phyloP scores from a whole-genome alignment of 1,140 invertebrate genomes.

The Calephelis nemesis region DNA sequence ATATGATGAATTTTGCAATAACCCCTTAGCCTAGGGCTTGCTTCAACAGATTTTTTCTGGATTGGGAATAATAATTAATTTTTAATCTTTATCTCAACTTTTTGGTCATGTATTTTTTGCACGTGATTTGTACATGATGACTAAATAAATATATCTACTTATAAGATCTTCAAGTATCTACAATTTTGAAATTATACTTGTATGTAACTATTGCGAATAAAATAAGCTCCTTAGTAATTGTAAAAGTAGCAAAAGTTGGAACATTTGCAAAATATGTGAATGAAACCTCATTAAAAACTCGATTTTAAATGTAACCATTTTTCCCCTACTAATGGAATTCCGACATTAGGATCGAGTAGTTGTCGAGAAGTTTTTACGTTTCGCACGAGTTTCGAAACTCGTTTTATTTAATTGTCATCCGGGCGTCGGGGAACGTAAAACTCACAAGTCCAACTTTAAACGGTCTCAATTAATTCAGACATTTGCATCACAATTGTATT shows the following conservation, averaged over 20 bases:
- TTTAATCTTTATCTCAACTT: too few relatives aligned
- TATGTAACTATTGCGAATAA: too few relatives aligned
- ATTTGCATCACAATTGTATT: conserved; percentile 66
- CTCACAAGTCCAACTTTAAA: conserved; percentile 32
- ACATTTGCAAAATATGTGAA: not conserved
- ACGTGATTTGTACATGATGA: too few relatives aligned
- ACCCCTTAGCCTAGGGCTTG: conserved; percentile 26
- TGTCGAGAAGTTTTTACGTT: conserved; percentile 26
- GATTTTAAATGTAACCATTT: conserved; percentile 8
- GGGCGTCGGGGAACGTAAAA: conserved; percentile 21
- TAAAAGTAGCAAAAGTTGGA: too few relatives aligned
- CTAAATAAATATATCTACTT: too few relatives aligned
- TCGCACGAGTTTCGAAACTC: conserved; percentile 31
- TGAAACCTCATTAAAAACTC: not conserved
- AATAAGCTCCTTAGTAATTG: too few relatives aligned
- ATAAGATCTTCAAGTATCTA: too few relatives aligned
- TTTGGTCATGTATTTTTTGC: too few relatives aligned
- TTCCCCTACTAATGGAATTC: conserved; percentile 16
- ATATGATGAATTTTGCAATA: conserved; percentile 39
- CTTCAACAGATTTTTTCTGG: conserved; percentile 30
- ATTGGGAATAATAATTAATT: conserved; percentile 10
- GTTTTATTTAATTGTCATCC: conserved; percentile 47
- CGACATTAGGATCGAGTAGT: conserved; percentile 19
- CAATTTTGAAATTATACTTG: too few relatives aligned
- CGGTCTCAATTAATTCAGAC: conserved; percentile 50